Base-by-base conservation (phyloP, 1,140 invertebrate species). In the Lucilia cuprina region DNA sequence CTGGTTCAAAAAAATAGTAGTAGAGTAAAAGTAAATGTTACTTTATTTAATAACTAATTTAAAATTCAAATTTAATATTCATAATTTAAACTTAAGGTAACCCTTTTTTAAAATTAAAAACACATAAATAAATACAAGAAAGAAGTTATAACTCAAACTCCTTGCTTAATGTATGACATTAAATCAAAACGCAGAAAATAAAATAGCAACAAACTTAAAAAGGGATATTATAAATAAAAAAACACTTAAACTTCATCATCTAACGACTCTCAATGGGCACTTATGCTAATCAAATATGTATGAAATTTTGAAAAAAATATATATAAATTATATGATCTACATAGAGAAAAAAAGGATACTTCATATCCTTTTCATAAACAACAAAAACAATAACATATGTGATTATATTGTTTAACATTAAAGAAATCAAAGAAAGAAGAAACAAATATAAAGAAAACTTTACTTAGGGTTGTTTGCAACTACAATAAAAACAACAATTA, bases 231-330 rank as follows among this genome's bases (percentile, higher is more conserved):
- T 2, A 4, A n/a, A n/a, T n/a, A n/a, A n/a, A n/a, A 41, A 55
- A 55, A 55, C 50, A 55, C 50, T 55, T 70, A 10, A 21, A 70
- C 19, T 21, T 17, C 14, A 17, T 2, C 13, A 14, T 17, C 50
- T 60, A 5, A 12, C 13, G 2, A 12, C 13, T n/a, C 19, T 70
- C 65, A 70, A 70, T 21, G 19, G 19, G 65, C 65, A 70, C 65
- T 70, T 70, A 70, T n/a, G 65, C 65, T 70, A 70, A 70, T 70
- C 65, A 70, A 70, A 60, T 60, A 17, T n/a, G 13, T 60, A 60
- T n/a, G 14, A n/a, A 9, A 21, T 21, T 30, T 12, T 55, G 50
- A 55, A 55, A 41, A 41, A 41, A 55, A n/a, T 8, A 7, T 55
- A 55, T 55, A 55, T 55, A 14, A 55, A 55, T 55, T 41, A 41